These are phyloP conservation scores for Cryptoprocta ferox DNA, from an alignment of 2,797 vertebrate species.

Conservation along the genomic window DNA sequence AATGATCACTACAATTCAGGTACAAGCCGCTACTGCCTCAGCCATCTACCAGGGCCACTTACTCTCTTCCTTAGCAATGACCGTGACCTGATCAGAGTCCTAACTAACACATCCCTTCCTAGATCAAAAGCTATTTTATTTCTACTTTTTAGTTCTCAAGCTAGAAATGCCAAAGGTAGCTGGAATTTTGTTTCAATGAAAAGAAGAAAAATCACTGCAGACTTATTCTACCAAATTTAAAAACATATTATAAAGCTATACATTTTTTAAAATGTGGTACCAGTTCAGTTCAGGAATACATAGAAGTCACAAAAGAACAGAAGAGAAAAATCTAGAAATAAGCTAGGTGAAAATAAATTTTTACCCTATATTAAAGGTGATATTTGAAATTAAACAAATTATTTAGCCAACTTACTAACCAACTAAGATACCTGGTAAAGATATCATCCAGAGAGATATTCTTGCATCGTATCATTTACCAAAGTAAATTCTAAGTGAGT, in stretches of 20 bases:
- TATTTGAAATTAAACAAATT: conserved; percentile 34
- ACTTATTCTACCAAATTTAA: conserved; percentile 8
- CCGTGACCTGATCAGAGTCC: neutral
- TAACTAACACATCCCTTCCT: neutral
- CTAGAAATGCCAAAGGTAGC: neutral
- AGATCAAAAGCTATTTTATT: conserved; percentile 21
- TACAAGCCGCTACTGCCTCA: neutral
- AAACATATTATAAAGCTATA: neutral
- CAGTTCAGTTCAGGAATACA: neutral
- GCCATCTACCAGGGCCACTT: neutral
- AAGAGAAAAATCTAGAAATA: conserved; percentile 22
- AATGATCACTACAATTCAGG: neutral
- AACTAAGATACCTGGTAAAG: neutral
- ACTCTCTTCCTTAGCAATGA: neutral
- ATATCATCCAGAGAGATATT: neutral
- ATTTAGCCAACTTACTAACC: neutral
- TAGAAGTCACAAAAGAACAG: neutral
- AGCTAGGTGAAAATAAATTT: neutral
- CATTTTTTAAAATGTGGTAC: neutral
- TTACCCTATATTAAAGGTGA: neutral
- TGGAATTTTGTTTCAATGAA: neutral
- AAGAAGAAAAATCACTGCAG: neutral
- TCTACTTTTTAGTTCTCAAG: neutral
- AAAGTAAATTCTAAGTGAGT: conserved; percentile 23
- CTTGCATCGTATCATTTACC: neutral